Evolutionary conservation across 2,888 invertebrate genomes (phyloP).

Genomic region (Sphaeridia pumilis): DNA sequence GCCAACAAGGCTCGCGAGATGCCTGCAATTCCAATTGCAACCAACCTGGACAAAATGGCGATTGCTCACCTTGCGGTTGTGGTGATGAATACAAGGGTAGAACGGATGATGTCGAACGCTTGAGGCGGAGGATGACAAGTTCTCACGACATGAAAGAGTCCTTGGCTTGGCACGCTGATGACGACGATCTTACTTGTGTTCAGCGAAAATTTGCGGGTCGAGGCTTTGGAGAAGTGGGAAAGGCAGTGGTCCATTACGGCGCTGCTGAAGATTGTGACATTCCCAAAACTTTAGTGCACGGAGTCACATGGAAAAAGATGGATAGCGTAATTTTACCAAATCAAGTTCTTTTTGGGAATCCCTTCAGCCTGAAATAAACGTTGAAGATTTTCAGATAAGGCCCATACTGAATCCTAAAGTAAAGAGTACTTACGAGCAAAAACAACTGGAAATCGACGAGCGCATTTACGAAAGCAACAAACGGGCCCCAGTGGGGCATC

Average conservation of each 20-base stretch:
- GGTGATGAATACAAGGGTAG: no score
- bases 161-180: conserved; percentile 29
- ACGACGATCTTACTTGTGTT: conserved; percentile 28
- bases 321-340: conserved; percentile 16
- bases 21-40: no score
- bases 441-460: conserved; percentile 43
- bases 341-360: background rate
- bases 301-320: conserved; percentile 12
- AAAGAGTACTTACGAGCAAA: conserved; percentile 42
- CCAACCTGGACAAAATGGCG: no score
- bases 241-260: conserved; percentile 30
- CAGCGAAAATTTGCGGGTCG: conserved; percentile 27
- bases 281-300: conserved; percentile 28
- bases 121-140: conserved; percentile 16
- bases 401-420: conserved; percentile 39
- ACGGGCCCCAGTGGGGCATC: conserved; percentile 42
- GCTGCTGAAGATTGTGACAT: conserved; percentile 32
- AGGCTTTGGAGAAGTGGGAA: conserved; percentile 21
- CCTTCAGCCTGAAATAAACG: background rate
- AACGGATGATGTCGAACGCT: background rate
- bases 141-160: conserved; percentile 20
- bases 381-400: conserved; percentile 36
- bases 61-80: no score
- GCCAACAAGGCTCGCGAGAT: no score
- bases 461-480: conserved; percentile 44